These are phyloP conservation scores for Manis javanica DNA, from an alignment of 2,797 vertebrate species.

Conservation along the genomic window DNA sequence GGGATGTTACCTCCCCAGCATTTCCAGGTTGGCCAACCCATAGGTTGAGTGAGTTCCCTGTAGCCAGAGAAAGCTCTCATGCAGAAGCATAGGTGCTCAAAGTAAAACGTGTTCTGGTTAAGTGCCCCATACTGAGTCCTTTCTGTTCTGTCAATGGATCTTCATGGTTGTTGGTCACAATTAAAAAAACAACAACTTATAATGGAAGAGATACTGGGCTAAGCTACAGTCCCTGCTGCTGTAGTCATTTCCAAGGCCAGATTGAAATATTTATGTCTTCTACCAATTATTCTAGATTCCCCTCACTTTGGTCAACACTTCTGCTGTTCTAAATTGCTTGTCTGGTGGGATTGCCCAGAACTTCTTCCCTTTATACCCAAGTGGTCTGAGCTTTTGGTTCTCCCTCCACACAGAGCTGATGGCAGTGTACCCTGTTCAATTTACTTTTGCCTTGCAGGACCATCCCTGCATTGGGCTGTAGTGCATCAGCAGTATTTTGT, in stretches of 20 bases:
- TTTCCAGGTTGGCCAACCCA: neutral
- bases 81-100: no score
- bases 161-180: neutral
- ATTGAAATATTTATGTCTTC: neutral
- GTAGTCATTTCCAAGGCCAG: neutral
- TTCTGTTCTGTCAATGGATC: neutral
- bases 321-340: neutral
- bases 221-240: neutral
- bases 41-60: neutral
- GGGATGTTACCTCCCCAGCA: neutral
- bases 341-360: neutral
- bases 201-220: neutral
- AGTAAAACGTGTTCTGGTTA: neutral
- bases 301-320: neutral
- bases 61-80: neutral
- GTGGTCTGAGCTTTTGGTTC: neutral
- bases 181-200: neutral
- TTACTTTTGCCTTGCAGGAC: neutral
- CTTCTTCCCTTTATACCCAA: neutral
- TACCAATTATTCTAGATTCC: neutral
- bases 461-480: neutral
- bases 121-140: neutral
- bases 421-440: neutral
- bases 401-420: neutral
- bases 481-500: neutral